phyloP scores from a whole-genome alignment of 2,888 invertebrate species.

The Crossocerus cetratus region DNA sequence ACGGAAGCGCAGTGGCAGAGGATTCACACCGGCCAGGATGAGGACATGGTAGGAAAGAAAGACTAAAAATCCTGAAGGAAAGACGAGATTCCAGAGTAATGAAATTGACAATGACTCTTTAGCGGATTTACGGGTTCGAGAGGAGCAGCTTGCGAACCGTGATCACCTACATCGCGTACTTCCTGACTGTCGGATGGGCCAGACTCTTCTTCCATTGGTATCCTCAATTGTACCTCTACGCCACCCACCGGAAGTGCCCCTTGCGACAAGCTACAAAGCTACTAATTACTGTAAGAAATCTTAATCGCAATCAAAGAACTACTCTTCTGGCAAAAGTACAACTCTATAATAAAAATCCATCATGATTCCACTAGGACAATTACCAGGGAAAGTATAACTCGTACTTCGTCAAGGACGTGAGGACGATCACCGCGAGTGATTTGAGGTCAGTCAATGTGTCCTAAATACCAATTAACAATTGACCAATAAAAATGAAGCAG shows the following conservation, averaged over 20 bases:
- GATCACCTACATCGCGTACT: slow-evolving; percentile 77
- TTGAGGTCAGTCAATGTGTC: slow-evolving; percentile 63
- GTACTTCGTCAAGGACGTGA: slow-evolving; percentile 77
- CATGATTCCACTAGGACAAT: slow-evolving; percentile 73
- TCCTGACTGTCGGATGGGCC: slow-evolving; percentile 79
- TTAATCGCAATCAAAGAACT: background rate
- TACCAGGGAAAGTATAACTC: slow-evolving; percentile 78
- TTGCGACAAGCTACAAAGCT: slow-evolving; percentile 78
- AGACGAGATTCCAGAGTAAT: background rate
- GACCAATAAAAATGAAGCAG: no score
- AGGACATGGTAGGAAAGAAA: slow-evolving; percentile 78
- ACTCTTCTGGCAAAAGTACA: no score
- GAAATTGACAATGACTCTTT: background rate
- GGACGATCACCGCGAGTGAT: slow-evolving; percentile 69
- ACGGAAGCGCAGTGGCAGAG: slow-evolving; percentile 67
- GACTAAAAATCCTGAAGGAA: no score
- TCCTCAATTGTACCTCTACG: slow-evolving; percentile 79
- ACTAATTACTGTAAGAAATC: slow-evolving; percentile 78
- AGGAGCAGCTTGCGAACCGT: slow-evolving; percentile 68
- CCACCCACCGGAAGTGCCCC: slow-evolving; percentile 78
- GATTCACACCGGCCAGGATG: slow-evolving; percentile 79
- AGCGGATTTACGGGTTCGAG: slow-evolving; percentile 80
- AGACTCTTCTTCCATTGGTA: slow-evolving; percentile 82
- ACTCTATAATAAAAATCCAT: no score
- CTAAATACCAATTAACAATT: background rate